A percentile compares a stretch with the other conserved stretches of the same genome.
Evolutionary conservation across 2,797 vertebrate genomes (phyloP).

Genomic region (Gambelia wislizenii): DNA sequence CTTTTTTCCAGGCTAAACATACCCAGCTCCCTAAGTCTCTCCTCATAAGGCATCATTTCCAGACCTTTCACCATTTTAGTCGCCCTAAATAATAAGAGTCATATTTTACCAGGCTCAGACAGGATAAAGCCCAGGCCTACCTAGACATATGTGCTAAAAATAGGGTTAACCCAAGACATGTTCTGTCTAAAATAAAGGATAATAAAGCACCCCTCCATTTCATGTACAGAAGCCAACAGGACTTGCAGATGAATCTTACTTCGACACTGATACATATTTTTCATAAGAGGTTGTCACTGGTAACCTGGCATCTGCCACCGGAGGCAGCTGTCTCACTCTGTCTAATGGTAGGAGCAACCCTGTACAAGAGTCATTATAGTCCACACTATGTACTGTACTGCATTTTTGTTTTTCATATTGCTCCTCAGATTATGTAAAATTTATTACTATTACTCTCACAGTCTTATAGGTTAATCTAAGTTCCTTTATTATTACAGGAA

Average conservation of each 20-base stretch:
- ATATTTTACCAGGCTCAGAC: not conserved
- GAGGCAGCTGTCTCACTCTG: not conserved
- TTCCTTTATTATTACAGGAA: constrained; percentile 61
- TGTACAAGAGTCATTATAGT: not conserved
- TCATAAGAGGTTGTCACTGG: no score
- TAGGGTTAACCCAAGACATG: not conserved
- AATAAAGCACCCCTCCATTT: not conserved
- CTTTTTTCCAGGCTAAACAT: no score
- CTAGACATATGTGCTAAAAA: not conserved
- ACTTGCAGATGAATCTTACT: not conserved
- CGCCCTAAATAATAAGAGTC: no score
- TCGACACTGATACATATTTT: not conserved
- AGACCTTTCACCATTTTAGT: no score
- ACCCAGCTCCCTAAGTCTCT: no score
- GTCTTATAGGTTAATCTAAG: constrained; percentile 58
- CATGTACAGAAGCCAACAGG: not conserved
- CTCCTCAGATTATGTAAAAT: not conserved
- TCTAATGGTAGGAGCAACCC: not conserved
- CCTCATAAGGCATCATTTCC: no score
- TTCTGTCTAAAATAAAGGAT: not conserved
- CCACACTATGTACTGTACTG: not conserved
- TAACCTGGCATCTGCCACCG: not conserved
- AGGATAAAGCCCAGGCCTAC: not conserved
- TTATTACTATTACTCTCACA: not conserved
- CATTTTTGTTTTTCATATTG: constrained; percentile 1